A percentile compares a stretch with the other conserved stretches of the same genome.
Conservation (phyloP, 2,888 invertebrate species). For the Microctonus aethiopoides region DNA sequence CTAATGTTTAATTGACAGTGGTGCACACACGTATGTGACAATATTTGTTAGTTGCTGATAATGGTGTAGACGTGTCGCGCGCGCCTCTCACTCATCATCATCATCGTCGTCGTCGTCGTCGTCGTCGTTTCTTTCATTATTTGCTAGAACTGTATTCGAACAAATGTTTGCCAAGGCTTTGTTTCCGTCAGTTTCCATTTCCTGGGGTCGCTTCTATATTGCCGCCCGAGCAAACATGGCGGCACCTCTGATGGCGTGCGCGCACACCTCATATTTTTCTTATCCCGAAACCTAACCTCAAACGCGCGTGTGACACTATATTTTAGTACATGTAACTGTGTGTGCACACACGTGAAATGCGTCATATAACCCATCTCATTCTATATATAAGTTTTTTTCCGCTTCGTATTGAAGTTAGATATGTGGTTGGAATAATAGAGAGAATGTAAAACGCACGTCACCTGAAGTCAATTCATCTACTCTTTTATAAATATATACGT, state of each 20-base stretch:
- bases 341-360: constrained; percentile 13
- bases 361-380: constrained; percentile 17
- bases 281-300: constrained; percentile 4
- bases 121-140: constrained; percentile 48
- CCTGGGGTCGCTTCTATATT: constrained; percentile 53
- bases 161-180: constrained; percentile 61
- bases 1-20: neutral
- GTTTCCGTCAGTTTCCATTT: constrained; percentile 67
- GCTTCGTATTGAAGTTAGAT: constrained; percentile 12
- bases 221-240: constrained; percentile 58
- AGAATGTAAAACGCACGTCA: constrained; percentile 14
- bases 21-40: constrained; percentile 47
- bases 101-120: too few species aligned
- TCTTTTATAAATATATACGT: constrained; percentile 1
- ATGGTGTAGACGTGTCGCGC: neutral
- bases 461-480: constrained; percentile 19
- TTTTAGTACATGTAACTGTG: neutral
- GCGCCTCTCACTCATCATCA: neutral
- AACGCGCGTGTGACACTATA: constrained; percentile 2
- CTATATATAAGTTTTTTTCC: neutral
- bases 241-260: constrained; percentile 57
- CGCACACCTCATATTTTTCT: constrained; percentile 20
- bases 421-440: neutral
- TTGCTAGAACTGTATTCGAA: constrained; percentile 58
- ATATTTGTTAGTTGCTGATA: constrained; percentile 54